These are phyloP conservation scores for Diloba caeruleocephala DNA, from an alignment of 2,888 invertebrate species.

Conservation along the genomic window DNA sequence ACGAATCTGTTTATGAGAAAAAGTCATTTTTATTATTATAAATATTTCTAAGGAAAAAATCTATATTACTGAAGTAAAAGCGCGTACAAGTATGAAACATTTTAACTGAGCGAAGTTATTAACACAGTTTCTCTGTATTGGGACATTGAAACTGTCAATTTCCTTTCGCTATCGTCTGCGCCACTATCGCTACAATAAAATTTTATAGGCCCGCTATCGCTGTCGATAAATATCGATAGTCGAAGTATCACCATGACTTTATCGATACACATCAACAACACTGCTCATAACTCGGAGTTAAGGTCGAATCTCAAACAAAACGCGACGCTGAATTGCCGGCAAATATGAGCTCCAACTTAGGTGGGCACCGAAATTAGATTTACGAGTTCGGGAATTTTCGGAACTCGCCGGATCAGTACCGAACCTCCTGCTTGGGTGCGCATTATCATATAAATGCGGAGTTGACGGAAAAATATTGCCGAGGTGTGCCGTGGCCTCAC, in stretches of 20 bases:
- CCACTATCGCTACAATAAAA: constrained; percentile 50
- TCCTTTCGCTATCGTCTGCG: constrained; percentile 45
- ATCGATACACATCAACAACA: constrained; percentile 55
- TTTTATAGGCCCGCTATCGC: constrained; percentile 49
- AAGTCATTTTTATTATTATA: too few species aligned
- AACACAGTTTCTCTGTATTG: constrained; percentile 38
- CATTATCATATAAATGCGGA: constrained; percentile 81
- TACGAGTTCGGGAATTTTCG: constrained; percentile 85
- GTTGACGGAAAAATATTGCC: constrained; percentile 85
- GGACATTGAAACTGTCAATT: constrained; percentile 50
- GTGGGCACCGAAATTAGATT: constrained; percentile 84
- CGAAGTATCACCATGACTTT: constrained; percentile 46
- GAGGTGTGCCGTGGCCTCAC: constrained; percentile 65
- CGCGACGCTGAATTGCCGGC: constrained; percentile 63
- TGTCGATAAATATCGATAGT: constrained; percentile 50
- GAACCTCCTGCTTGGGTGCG: constrained; percentile 67
- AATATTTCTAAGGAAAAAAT: constrained; percentile 3
- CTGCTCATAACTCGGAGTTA: constrained; percentile 65
- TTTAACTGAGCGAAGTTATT: constrained; percentile 32
- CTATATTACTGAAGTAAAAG: constrained; percentile 23
- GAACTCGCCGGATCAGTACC: constrained; percentile 84
- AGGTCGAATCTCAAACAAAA: constrained; percentile 69
- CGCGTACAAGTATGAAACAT: constrained; percentile 31
- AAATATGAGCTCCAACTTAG: constrained; percentile 72
- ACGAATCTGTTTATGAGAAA: too few species aligned